Evolutionary conservation across 2,888 invertebrate species (phyloP), one percentile per base, ranked within the genome.

Genomic region (Cosmia trapezina): DNA sequence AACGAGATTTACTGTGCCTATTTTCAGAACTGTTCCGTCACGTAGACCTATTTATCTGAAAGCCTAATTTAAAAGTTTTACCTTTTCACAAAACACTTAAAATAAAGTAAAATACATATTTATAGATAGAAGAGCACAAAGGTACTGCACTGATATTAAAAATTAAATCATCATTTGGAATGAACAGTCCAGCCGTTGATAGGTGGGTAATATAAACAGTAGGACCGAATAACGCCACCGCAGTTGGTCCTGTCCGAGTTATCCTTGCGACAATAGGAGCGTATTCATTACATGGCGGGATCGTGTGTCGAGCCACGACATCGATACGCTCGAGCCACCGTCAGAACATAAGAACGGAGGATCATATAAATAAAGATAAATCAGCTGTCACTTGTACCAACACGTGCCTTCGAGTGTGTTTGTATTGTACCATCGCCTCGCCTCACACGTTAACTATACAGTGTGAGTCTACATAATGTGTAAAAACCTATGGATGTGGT

Each of bases 221-320:
- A 84, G 67, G 9, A 51, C 6, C 19, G 28, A 66, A 47, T 69
- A 60, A 53, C 71, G 57, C 72, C 76, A 72, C 66, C 57, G 70
- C 72, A 78, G 75, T 82, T 73, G 73, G 74, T 79, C 72, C 71
- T 71, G 84, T 86, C 78, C 65, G 79, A 80, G 67, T 72, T 89
- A 89, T 90, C 90, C 90, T 92, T 91, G 91, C 84, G 86, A 87
- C 83, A 83, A 87, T 91, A 92, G 91, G 90, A 91, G 90, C 91
- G 89, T 92, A 92, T 94, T 89, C 89, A 92, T 94, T 93, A 92
- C 93, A 90, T 75, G 82, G 78, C 71, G 78, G 83, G 89, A 92
- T 94, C 91, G 84, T 83, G 84, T 93, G 85, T 90, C 91, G 85
- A 57, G 84, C 83, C 83, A 80, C 77, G 86, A 84, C 84, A 89